Percentiles rank a stretch among this genome's conserved stretches.
These are phyloP conservation scores for Aphidius gifuensis DNA, from an alignment of 1,140 invertebrate species.

Conservation along the genomic window DNA sequence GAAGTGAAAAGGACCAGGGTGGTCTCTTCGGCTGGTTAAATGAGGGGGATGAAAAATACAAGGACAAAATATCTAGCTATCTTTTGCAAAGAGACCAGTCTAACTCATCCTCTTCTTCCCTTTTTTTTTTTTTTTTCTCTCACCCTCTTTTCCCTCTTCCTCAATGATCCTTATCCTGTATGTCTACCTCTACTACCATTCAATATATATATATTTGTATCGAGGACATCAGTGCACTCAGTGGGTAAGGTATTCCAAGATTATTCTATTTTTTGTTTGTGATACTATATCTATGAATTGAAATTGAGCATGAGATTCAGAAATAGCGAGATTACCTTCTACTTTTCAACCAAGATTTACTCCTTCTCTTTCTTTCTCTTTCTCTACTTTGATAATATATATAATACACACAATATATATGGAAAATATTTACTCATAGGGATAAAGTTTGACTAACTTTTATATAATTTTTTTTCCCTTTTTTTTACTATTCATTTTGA, in stretches of 20 bases:
- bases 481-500: constrained; percentile 6
- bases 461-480: not conserved
- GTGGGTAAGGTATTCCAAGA: no score
- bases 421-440: constrained; percentile 13
- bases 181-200: no score
- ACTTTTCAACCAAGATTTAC: not conserved
- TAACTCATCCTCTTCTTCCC: not conserved
- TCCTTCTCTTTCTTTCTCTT: not conserved
- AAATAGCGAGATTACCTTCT: not conserved
- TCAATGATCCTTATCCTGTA: no score
- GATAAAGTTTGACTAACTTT: constrained; percentile 16
- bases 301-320: constrained; percentile 49
- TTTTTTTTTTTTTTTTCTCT: not conserved
- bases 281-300: constrained; percentile 35
- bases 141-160: not conserved
- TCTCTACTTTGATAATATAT: not conserved
- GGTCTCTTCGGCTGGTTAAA: not conserved
- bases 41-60: constrained; percentile 10
- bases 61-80: not conserved
- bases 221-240: not conserved
- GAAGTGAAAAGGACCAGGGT: constrained; percentile 14
- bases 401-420: not conserved
- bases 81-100: no score
- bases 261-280: no score
- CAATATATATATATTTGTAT: no score